Evolutionary conservation across 2,113 vertebrate species (phyloP).

Genomic region (Triplophysa dalaica): DNA sequence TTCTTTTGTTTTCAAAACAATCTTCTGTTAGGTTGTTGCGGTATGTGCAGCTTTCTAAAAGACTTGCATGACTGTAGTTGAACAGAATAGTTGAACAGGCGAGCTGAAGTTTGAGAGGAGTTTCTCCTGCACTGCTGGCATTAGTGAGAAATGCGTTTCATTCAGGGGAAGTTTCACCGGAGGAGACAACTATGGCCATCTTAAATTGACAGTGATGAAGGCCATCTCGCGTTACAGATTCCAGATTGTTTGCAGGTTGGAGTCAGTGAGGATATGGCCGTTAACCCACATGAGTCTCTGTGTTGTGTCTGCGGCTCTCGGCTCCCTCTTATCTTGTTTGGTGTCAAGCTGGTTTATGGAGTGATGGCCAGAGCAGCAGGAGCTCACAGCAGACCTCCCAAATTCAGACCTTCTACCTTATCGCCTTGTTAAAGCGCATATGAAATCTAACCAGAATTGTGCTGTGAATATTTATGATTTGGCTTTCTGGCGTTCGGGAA

Average conservation of each 20-base stretch:
- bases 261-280: constrained; percentile 51
- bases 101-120: background rate
- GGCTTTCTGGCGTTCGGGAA: constrained; percentile 46
- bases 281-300: constrained; percentile 62
- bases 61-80: background rate
- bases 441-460: constrained; percentile 63
- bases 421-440: constrained; percentile 63
- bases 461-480: constrained; percentile 66
- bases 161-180: constrained; percentile 9
- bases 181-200: constrained; percentile 17
- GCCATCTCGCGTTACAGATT: constrained; percentile 25
- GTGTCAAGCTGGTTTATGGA: constrained; percentile 55
- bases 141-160: background rate
- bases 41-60: background rate
- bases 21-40: background rate
- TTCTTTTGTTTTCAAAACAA: too few relatives aligned
- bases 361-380: constrained; percentile 64
- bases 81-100: constrained; percentile 17
- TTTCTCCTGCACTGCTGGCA: constrained; percentile 14
- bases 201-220: constrained; percentile 42
- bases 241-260: constrained; percentile 25
- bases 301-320: constrained; percentile 56
- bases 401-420: constrained; percentile 59
- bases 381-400: constrained; percentile 55
- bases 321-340: constrained; percentile 71